phyloP scores from a whole-genome alignment of 2,113 vertebrate species.

The Lynx canadensis region DNA sequence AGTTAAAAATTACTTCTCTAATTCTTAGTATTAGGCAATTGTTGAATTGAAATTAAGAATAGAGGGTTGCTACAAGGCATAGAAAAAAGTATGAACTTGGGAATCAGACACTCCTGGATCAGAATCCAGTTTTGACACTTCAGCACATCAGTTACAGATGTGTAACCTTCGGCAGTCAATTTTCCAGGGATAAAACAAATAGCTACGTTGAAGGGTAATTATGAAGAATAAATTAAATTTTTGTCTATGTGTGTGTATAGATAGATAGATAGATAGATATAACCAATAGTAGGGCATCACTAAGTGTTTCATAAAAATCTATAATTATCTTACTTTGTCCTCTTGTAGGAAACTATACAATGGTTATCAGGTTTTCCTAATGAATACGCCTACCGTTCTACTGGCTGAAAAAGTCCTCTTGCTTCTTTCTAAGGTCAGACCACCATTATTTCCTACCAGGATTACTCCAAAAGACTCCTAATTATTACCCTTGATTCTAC shows the following conservation, averaged over 20 bases:
- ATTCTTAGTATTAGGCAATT: neutral
- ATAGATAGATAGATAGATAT: neutral
- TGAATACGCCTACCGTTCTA: neutral
- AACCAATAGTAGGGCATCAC: neutral
- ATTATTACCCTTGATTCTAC: neutral
- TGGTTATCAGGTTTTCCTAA: neutral
- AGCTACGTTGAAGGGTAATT: neutral
- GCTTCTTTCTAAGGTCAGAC: neutral
- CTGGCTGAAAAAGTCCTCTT: neutral
- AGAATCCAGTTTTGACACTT: neutral
- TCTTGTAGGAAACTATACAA: neutral
- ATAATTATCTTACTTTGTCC: neutral
- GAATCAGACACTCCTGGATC: neutral
- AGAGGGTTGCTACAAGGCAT: neutral
- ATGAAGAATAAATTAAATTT: neutral
- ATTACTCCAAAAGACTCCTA: neutral
- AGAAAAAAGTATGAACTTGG: neutral
- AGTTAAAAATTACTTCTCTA: neutral
- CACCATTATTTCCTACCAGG: neutral
- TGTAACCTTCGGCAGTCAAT: neutral
- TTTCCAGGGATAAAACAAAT: neutral
- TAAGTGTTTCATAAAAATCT: neutral
- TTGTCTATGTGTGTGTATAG: too few relatives aligned
- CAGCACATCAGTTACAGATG: neutral
- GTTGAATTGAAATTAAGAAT: neutral